These are phyloP conservation scores for Hydractinia symbiolongicarpus DNA, from an alignment of 30 jellyfish, hydroid and myxozoan species.

Conservation along the genomic window DNA sequence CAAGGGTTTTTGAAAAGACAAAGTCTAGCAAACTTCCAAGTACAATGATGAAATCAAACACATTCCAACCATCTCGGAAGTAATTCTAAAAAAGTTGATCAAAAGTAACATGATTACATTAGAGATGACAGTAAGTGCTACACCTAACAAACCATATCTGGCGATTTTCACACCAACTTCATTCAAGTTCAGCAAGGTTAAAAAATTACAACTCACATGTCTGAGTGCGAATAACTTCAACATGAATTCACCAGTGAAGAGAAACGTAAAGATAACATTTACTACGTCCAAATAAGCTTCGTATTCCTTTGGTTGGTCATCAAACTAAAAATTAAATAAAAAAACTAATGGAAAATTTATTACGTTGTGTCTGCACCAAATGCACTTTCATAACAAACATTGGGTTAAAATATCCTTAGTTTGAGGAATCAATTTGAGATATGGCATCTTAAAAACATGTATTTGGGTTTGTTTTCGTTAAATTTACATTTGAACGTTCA, in stretches of 20 bases:
- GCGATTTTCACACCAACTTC: background rate
- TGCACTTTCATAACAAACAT: conserved; percentile 34
- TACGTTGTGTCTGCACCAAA: background rate
- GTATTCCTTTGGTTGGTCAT: conserved; percentile 71
- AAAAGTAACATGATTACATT: background rate
- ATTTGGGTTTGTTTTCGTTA: no score
- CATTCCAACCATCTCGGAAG: conserved; percentile 99
- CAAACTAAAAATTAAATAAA: conserved; percentile 44
- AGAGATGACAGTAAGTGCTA: background rate
- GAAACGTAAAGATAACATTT: conserved; percentile 86
- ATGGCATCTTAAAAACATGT: no score
- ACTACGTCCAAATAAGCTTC: conserved; percentile 66
- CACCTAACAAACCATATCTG: background rate
- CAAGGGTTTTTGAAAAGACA: conserved; percentile 76
- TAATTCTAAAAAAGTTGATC: conserved; percentile 50
- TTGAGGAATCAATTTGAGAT: no score
- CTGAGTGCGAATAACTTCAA: conserved; percentile 90
- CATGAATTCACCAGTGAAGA: conserved; percentile 96
- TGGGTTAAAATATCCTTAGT: background rate
- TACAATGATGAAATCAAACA: conserved; percentile 93
- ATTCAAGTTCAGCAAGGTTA: background rate
- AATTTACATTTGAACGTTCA: no score
- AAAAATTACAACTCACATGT: conserved; percentile 50
- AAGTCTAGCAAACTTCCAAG: conserved; percentile 92
- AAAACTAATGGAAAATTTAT: background rate